Percentiles rank a stretch among this genome's conserved stretches.
Conservation (phyloP, 2,888 invertebrate species). For the Lissocephala sabroskyi region DNA sequence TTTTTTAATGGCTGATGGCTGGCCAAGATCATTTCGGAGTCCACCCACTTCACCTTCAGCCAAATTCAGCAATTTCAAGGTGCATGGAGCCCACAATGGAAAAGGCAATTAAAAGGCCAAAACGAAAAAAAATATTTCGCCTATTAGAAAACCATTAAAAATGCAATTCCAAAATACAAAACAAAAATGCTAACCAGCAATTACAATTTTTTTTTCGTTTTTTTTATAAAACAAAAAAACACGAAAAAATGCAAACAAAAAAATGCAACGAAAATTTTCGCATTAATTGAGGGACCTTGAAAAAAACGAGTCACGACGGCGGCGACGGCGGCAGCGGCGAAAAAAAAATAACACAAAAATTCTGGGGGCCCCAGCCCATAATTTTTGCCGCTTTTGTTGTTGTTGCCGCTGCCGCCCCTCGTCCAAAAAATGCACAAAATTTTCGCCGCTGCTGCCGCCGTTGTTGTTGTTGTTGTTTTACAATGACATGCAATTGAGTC, state of each 20-base stretch:
- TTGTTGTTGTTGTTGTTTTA: conserved; percentile 20
- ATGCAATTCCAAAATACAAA: conserved; percentile 11
- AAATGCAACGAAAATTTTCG: conserved; percentile 48
- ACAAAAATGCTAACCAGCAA: conserved; percentile 32
- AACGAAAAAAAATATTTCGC: conserved; percentile 40
- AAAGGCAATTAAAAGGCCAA: conserved; percentile 32
- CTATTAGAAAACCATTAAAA: conserved; percentile 59
- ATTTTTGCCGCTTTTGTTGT: conserved; percentile 14
- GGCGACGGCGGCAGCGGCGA: too few relatives aligned
- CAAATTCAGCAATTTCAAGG: not conserved
- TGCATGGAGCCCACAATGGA: too few relatives aligned
- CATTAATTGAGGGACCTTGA: conserved; percentile 64
- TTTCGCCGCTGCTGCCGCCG: not conserved
- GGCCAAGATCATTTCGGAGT: too few relatives aligned
- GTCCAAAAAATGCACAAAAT: conserved; percentile 1
- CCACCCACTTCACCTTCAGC: too few relatives aligned
- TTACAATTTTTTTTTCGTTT: too few relatives aligned
- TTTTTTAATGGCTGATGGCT: too few relatives aligned
- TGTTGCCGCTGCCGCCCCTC: not conserved
- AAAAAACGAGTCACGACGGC: conserved; percentile 61
- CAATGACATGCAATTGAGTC: conserved; percentile 64
- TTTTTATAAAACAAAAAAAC: conserved; percentile 49
- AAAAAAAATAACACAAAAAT: too few relatives aligned
- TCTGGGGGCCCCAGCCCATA: conserved; percentile 41
- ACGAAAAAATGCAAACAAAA: conserved; percentile 24